phyloP scores from a whole-genome alignment of 2,797 vertebrate species.

The Loris lydekkerianus region DNA sequence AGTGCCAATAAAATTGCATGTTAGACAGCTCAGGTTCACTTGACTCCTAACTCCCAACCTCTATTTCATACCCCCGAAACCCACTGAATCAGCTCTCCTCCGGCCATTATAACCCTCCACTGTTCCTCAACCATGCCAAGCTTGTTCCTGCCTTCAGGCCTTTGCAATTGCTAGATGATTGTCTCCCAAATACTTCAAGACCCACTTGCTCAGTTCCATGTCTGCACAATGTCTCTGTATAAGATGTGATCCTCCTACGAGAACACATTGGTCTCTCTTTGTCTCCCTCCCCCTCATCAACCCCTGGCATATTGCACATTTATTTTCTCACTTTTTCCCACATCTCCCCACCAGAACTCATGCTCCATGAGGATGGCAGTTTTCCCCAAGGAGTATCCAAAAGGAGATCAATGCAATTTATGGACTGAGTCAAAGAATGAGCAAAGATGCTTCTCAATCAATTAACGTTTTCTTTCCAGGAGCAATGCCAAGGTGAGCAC shows the following conservation, averaged over 20 bases:
- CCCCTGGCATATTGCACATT: neutral
- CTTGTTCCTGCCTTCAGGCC: neutral
- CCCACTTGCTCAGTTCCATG: fast-evolving
- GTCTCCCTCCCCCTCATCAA: neutral
- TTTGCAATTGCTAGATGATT: neutral
- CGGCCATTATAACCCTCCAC: neutral
- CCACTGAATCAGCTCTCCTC: neutral
- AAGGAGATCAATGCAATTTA: fast-evolving
- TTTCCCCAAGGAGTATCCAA: neutral
- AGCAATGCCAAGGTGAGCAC: neutral
- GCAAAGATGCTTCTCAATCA: neutral
- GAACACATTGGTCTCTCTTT: neutral
- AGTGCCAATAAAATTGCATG: neutral
- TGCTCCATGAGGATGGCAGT: fast-evolving
- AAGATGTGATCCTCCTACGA: too few species aligned
- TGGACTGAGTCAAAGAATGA: neutral
- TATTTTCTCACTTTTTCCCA: neutral
- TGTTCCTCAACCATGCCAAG: neutral
- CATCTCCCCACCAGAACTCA: neutral
- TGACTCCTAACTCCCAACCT: neutral
- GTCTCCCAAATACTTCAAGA: neutral
- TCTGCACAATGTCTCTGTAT: neutral
- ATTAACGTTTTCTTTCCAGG: neutral
- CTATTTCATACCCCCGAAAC: neutral
- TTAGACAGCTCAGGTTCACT: neutral